Base-by-base conservation (phyloP, 2,888 invertebrate genomes). In the Chloromyia formosa region DNA sequence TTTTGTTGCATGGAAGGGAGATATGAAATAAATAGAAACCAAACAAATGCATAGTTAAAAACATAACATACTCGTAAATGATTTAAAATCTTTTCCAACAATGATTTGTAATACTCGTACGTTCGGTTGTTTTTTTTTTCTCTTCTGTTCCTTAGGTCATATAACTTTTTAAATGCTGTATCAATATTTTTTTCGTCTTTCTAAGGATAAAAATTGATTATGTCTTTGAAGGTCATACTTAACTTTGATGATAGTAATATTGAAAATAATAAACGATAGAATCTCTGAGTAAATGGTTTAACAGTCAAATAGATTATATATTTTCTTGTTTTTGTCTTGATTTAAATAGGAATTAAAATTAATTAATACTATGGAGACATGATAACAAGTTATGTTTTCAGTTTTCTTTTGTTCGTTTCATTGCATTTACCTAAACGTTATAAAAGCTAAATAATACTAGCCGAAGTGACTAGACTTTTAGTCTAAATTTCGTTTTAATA, bases 361-460 rank as follows among this genome's bases (percentile, higher is more conserved):
- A 54, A 35, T 54, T 40, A 69, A 69, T 53, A n/a, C 45, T 23
- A 53, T 12, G 12, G 40, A 54, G 10, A 54, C 14, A 18, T 49
- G 35, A 45, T 66, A 66, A 66, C 66, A 49, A 14, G 49, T n/a
- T n/a, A n/a, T n/a, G n/a, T 22, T 45, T 23, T 35, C 27, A 35
- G 10, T 49, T 49, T 49, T 66, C 49, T 49, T 42, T 49, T n/a
- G 16, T n/a, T 20, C 0, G 20, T 23, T 71, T 42, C 23, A 9
- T 53, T 68, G 49, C 12, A 71, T 71, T 71, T 71, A 56, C 23
- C 71, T 71, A 56, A 40, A 42, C 22, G 40, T 66, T 71, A 71
- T 58, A 71, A 71, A 71, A 71, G 71, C 71, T 71, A 71, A 35
- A 71, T 40, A 71, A 56, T 45, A 18, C 22, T 69, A 69, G 53